These are phyloP conservation scores for Meandrina meandrites DNA, from an alignment of 92 coral and sea anemone genomes.

Conservation along the genomic window DNA sequence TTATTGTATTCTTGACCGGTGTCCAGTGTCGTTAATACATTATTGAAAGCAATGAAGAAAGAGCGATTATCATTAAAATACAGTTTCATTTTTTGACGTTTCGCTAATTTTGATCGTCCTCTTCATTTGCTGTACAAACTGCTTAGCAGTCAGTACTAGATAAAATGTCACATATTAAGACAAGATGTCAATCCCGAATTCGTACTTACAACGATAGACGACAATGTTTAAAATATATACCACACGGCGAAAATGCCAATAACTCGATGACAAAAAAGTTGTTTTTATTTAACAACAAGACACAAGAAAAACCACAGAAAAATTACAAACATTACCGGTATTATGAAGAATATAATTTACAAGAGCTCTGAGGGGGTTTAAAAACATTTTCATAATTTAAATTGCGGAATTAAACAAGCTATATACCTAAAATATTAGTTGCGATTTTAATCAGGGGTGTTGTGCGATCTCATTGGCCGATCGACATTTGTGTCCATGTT, in stretches of 20 bases:
- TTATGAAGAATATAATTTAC: not conserved
- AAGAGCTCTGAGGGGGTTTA: not conserved
- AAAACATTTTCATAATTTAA: constrained; percentile 12
- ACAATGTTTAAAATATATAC: not conserved
- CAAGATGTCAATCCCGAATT: not conserved
- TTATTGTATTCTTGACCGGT: not conserved
- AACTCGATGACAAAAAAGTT: not conserved
- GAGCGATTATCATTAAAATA: not conserved
- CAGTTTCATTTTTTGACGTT: not conserved
- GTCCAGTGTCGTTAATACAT: not conserved
- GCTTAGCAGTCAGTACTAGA: not conserved
- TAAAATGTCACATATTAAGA: not conserved
- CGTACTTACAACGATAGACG: not conserved
- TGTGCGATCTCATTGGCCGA: not conserved
- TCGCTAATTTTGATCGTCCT: not conserved
- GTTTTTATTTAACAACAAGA: not conserved
- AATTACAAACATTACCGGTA: not conserved
- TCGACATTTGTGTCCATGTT: not conserved
- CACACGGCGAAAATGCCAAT: not conserved
- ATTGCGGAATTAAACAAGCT: constrained; percentile 13
- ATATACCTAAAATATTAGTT: not conserved
- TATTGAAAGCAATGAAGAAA: not conserved
- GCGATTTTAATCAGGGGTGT: not conserved
- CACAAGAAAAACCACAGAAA: not conserved
- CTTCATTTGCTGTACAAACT: not conserved